Conservation (phyloP, 2,113 vertebrate genomes). For the Nothobranchius kuhntae region DNA sequence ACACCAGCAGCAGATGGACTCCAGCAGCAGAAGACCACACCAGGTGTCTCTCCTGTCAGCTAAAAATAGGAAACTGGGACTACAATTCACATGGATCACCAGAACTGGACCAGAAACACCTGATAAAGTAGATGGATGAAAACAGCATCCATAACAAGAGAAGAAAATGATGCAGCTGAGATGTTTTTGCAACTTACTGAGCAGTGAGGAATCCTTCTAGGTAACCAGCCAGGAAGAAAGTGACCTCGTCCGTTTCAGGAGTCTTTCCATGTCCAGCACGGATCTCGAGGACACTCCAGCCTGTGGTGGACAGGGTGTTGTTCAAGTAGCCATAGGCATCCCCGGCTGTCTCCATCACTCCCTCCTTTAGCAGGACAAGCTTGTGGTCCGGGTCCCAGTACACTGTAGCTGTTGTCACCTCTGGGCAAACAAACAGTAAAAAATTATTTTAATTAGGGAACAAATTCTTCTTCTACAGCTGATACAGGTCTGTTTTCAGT, state of each 20-base stretch:
- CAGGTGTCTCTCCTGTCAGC: too few species aligned
- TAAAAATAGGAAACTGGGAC: too few species aligned
- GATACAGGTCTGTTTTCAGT: too few species aligned
- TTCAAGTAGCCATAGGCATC: conserved; percentile 90
- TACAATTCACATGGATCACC: too few species aligned
- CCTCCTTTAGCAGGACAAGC: conserved; percentile 77
- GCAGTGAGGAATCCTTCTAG: conserved; percentile 91
- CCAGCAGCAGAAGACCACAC: too few species aligned
- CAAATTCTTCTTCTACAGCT: too few species aligned
- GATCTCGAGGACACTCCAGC: conserved; percentile 90
- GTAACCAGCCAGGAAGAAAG: conserved; percentile 88
- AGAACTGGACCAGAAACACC: too few species aligned
- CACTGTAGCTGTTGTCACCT: conserved; percentile 77
- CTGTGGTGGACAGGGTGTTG: conserved; percentile 79
- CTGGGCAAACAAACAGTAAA: conserved; percentile 29
- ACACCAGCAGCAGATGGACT: too few species aligned
- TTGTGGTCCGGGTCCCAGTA: conserved; percentile 84
- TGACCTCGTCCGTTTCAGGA: conserved; percentile 77
- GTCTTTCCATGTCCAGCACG: conserved; percentile 84
- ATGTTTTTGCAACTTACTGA: conserved; percentile 76
- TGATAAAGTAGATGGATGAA: too few species aligned
- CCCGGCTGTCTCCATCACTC: conserved; percentile 78
- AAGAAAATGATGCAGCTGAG: too few species aligned
- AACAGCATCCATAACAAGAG: too few species aligned
- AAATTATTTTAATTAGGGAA: not conserved